Percentiles rank a stretch among this genome's conserved stretches.
These are phyloP conservation scores for Scartelaos histophorus DNA, from an alignment of 2,113 vertebrate species.

Conservation along the genomic window DNA sequence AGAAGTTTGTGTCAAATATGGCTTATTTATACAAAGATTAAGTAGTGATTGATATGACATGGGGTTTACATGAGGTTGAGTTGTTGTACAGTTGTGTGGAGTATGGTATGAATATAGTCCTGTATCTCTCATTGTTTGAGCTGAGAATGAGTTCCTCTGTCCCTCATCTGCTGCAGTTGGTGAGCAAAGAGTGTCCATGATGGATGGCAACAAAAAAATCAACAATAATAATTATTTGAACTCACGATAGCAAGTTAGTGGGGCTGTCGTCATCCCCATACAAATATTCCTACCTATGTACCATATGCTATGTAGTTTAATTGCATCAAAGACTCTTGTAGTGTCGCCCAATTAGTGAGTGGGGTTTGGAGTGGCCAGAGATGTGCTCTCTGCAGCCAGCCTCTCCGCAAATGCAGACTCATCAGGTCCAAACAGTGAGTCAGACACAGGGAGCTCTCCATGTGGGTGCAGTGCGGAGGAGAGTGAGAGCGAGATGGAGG, in stretches of 20 bases:
- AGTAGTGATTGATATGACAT: too few relatives aligned
- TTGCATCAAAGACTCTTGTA: conserved; percentile 2
- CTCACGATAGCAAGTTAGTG: not conserved
- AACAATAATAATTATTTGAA: not conserved
- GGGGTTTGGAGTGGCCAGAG: conserved; percentile 24
- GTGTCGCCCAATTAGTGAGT: not conserved
- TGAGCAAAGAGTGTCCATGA: too few relatives aligned
- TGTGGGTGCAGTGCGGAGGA: conserved; percentile 39
- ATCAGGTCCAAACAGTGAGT: conserved; percentile 34
- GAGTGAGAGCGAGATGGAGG: not conserved
- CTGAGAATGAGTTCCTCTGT: too few relatives aligned
- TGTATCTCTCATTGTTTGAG: too few relatives aligned
- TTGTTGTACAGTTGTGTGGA: too few relatives aligned
- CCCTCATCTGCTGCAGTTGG: too few relatives aligned
- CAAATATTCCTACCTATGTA: conserved; percentile 6
- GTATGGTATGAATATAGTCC: too few relatives aligned
- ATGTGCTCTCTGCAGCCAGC: conserved; percentile 28
- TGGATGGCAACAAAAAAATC: not conserved
- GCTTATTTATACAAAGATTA: too few relatives aligned
- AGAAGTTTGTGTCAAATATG: too few relatives aligned
- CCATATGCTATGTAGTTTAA: not conserved
- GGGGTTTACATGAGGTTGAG: too few relatives aligned
- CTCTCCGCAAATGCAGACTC: conserved; percentile 36
- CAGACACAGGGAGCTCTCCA: conserved; percentile 50
- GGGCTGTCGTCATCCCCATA: not conserved